Evolutionary conservation across 2,888 invertebrate genomes (phyloP).

Genomic region (Ichneumon xanthorius): DNA sequence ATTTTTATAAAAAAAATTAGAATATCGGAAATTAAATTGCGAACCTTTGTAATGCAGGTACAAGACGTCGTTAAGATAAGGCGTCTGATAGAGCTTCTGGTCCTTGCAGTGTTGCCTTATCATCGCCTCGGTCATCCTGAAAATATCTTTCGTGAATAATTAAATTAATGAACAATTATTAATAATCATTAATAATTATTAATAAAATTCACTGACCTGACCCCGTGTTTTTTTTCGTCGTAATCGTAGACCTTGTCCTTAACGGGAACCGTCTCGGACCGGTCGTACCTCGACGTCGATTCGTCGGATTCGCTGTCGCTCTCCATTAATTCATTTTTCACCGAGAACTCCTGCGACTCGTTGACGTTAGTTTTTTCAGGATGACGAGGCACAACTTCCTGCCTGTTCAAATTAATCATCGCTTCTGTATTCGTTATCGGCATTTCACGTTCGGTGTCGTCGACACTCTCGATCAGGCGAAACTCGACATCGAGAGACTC

Average conservation of each 20-base stretch:
- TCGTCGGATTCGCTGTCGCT: slow-evolving; percentile 42
- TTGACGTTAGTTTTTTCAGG: slow-evolving; percentile 20
- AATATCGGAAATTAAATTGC: neutral
- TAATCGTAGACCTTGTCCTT: slow-evolving; percentile 79
- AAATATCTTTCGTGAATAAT: slow-evolving; percentile 9
- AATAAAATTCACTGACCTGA: slow-evolving; percentile 73
- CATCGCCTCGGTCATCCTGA: slow-evolving; percentile 93
- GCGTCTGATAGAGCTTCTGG: slow-evolving; percentile 94
- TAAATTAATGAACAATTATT: slow-evolving; percentile 3
- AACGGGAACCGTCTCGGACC: slow-evolving; percentile 50
- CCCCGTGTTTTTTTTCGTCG: slow-evolving; percentile 78
- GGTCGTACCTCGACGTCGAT: neutral
- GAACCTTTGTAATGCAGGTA: slow-evolving; percentile 97
- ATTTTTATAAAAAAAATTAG: neutral
- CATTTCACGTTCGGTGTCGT: slow-evolving; percentile 51
- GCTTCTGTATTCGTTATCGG: slow-evolving; percentile 57
- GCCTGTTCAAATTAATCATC: slow-evolving; percentile 45
- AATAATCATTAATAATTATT: neutral
- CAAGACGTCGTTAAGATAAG: slow-evolving; percentile 95
- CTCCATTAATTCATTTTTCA: slow-evolving; percentile 37
- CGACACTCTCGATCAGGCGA: neutral
- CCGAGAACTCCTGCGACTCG: neutral
- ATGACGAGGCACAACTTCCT: slow-evolving; percentile 6
- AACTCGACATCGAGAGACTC: slow-evolving; percentile 69
- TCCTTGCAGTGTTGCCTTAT: slow-evolving; percentile 94